phyloP scores from a whole-genome alignment of 2,888 invertebrate genomes.

The Orchestes rusci region DNA sequence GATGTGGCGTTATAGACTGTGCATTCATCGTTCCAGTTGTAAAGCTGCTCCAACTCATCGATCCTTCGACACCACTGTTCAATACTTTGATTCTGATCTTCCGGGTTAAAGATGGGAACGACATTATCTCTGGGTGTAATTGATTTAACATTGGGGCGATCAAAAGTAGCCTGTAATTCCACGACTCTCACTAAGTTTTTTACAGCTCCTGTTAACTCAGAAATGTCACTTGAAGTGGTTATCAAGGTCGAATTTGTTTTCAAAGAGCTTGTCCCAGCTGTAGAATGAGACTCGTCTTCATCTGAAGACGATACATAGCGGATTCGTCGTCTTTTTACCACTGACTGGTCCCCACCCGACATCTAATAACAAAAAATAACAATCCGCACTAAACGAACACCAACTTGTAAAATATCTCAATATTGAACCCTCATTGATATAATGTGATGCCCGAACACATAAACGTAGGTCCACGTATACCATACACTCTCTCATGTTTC shows the following conservation, averaged over 20 bases:
- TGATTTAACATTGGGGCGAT: background rate
- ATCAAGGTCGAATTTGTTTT: background rate
- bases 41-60: slow-evolving; percentile 12
- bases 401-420: too few species aligned
- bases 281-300: background rate
- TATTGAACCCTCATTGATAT: too few species aligned
- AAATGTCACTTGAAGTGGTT: background rate
- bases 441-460: too few species aligned
- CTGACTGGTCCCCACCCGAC: too few species aligned
- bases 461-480: too few species aligned
- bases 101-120: slow-evolving; percentile 14
- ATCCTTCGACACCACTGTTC: slow-evolving; percentile 15
- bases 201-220: background rate
- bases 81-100: slow-evolving; percentile 5
- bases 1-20: slow-evolving; percentile 28
- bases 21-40: slow-evolving; percentile 17
- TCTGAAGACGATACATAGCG: background rate
- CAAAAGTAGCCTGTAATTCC: too few species aligned
- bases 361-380: too few species aligned
- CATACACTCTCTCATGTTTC: too few species aligned
- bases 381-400: too few species aligned
- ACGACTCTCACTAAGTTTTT: too few species aligned
- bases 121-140: slow-evolving; percentile 1
- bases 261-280: too few species aligned
- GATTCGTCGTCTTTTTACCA: too few species aligned